Percentiles rank a stretch among this genome's conserved stretches.
These are phyloP conservation scores for Pentamera pediparva DNA, from an alignment of 53 echinoderm and acorn worm species.

Conservation along the genomic window DNA sequence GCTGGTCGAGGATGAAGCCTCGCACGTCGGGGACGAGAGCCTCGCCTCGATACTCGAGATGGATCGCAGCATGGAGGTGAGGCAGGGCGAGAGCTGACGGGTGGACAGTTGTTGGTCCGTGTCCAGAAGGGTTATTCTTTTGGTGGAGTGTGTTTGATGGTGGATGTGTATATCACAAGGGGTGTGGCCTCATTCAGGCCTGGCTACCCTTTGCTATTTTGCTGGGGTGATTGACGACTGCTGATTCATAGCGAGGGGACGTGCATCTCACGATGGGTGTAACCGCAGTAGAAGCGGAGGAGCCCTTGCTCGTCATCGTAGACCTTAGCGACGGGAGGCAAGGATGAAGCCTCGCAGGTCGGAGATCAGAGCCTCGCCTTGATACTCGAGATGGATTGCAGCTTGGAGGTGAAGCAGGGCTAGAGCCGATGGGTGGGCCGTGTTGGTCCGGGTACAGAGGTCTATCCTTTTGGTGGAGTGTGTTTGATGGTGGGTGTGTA, in stretches of 20 bases:
- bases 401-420: conserved; percentile 42
- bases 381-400: conserved; percentile 31
- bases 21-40: conserved; percentile 31
- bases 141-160: not conserved
- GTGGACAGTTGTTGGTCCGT: not conserved
- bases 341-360: conserved; percentile 18
- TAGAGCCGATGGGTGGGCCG: too few species aligned
- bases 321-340: not conserved
- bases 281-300: too few species aligned
- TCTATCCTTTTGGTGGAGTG: too few species aligned
- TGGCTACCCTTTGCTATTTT: not conserved
- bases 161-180: not conserved
- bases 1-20: conserved; percentile 17
- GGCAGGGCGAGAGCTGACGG: conserved; percentile 11
- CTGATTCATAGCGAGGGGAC: too few species aligned
- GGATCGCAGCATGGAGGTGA: conserved; percentile 38
- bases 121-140: not conserved
- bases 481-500: too few species aligned
- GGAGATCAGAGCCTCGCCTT: conserved; percentile 35
- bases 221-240: not conserved
- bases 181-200: too few species aligned
- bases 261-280: too few species aligned
- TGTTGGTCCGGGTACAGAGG: too few species aligned
- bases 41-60: conserved; percentile 32
- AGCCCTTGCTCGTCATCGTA: too few species aligned